Percentiles rank a stretch among this genome's conserved stretches.
phyloP scores from a whole-genome alignment of 2,113 vertebrate genomes.

The Pterophyllum scalare region DNA sequence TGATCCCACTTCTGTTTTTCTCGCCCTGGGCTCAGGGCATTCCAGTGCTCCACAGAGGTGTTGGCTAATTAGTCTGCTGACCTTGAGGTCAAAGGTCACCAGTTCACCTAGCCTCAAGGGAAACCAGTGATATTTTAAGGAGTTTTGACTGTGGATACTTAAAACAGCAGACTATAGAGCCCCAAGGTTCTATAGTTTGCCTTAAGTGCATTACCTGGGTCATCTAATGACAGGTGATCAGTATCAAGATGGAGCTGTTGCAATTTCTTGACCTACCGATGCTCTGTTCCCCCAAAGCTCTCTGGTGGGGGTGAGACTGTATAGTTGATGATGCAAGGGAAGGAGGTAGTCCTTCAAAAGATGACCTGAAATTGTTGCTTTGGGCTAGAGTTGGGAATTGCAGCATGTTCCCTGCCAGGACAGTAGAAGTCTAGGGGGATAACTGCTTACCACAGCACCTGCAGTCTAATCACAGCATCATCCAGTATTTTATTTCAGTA shows the following conservation, averaged over 20 bases:
- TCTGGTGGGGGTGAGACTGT: slow-evolving; percentile 20
- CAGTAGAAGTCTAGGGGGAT: slow-evolving; percentile 19
- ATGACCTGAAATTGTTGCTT: slow-evolving; percentile 52
- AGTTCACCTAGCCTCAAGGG: slow-evolving; percentile 65
- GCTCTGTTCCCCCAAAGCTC: slow-evolving; percentile 22
- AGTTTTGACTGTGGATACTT: slow-evolving; percentile 66
- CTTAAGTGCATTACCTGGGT: slow-evolving; percentile 65
- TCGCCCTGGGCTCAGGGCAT: slow-evolving; percentile 67
- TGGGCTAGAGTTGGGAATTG: slow-evolving; percentile 35
- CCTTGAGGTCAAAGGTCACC: slow-evolving; percentile 66
- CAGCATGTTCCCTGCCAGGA: slow-evolving; percentile 23
- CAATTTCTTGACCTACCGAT: slow-evolving; percentile 41
- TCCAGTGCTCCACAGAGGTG: slow-evolving; percentile 72
- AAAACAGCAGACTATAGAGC: slow-evolving; percentile 55
- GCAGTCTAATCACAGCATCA: slow-evolving; percentile 3
- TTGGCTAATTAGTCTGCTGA: slow-evolving; percentile 80
- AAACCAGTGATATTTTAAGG: slow-evolving; percentile 70
- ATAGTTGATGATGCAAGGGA: slow-evolving; percentile 39
- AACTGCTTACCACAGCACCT: slow-evolving; percentile 10
- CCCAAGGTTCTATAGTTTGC: slow-evolving; percentile 28
- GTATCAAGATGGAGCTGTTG: slow-evolving; percentile 54
- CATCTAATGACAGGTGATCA: slow-evolving; percentile 68
- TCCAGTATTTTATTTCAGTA: background rate
- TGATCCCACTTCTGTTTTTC: slow-evolving; percentile 54
- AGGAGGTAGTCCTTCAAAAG: slow-evolving; percentile 39